Evolutionary conservation across 2,888 invertebrate species (phyloP), one percentile per base, ranked within the genome.

Genomic region (Metalampra italica): DNA sequence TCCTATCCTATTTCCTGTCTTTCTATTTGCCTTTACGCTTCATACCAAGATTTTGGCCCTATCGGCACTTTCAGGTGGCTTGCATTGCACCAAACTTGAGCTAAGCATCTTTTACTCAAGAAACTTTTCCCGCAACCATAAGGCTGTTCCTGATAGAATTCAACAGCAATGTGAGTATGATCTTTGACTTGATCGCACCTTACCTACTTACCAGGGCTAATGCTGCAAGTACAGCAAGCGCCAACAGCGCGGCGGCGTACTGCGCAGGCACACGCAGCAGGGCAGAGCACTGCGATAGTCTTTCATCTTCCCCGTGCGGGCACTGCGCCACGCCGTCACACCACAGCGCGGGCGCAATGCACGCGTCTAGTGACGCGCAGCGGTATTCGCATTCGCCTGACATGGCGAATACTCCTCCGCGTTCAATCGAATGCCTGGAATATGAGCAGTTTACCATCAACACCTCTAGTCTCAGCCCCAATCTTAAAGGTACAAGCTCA

Each of bases 301-400:
- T 92, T 80, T 96, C 95, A 79, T 96, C 96, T 58, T 93, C 92
- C 0, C 95, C 95, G 2, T 92, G 93, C 9, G 96, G 96, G 68
- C 96, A 96, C 73, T 96, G 95, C 45, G 91, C 82, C 36, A 92
- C 78, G 13, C 95, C 95, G 66, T 96, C 95, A 67, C 96, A 96
- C 95, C 96, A 95, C 46, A 96, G 90, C 43, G 93, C 92, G 0
- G 93, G 90, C 66, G 94, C 93, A 56, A 96, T 95, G 77, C 96
- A 96, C 11, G 95, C 96, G 72, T 95, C 94, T 55, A 96, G 79
- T 48, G 95, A 95, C 3, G 94, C 92, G 71, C 96, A 96, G 42
- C 93, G 91, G 77, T 93, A 92, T 54, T 91, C 91, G 68, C 96
- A 96, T 63, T 95, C 95, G 49, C 93, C 94, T 41, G 92, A 85